These are phyloP conservation scores for Anthopleura xanthogrammica DNA, from an alignment of 92 coral and sea anemone species.

Conservation along the genomic window DNA sequence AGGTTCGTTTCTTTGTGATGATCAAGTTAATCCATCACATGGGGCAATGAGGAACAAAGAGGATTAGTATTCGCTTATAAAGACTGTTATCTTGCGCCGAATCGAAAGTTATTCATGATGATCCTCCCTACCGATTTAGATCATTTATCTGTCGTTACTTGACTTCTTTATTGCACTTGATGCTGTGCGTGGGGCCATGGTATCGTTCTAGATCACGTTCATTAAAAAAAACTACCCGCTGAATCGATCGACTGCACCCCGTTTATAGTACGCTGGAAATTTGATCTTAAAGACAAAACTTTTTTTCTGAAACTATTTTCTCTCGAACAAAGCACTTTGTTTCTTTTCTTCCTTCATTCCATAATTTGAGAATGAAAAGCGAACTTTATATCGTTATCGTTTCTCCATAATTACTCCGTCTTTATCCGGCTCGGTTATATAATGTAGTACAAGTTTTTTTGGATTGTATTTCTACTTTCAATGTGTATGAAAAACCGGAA, in stretches of 20 bases:
- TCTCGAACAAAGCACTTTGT: too few relatives aligned
- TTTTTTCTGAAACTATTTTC: too few relatives aligned
- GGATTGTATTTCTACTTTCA: background rate
- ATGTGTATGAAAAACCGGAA: background rate
- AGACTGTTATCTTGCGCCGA: background rate
- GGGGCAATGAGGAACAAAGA: background rate
- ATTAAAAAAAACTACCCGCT: background rate
- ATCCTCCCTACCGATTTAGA: background rate
- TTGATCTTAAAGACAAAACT: too few relatives aligned
- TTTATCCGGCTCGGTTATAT: too few relatives aligned
- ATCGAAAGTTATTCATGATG: background rate
- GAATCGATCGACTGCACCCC: background rate
- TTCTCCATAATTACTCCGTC: too few relatives aligned
- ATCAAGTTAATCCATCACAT: background rate
- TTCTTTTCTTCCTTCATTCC: too few relatives aligned
- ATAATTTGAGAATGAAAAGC: too few relatives aligned
- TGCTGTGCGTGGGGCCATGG: background rate
- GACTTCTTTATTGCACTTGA: background rate
- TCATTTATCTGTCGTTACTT: background rate
- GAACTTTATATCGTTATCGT: too few relatives aligned
- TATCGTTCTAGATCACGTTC: background rate
- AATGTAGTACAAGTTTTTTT: too few relatives aligned
- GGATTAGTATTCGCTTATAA: background rate
- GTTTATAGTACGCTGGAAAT: too few relatives aligned
- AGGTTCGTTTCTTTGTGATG: background rate